These are phyloP conservation scores for Cerceris ruficornis DNA, from an alignment of 2,888 invertebrate genomes.

Conservation along the genomic window DNA sequence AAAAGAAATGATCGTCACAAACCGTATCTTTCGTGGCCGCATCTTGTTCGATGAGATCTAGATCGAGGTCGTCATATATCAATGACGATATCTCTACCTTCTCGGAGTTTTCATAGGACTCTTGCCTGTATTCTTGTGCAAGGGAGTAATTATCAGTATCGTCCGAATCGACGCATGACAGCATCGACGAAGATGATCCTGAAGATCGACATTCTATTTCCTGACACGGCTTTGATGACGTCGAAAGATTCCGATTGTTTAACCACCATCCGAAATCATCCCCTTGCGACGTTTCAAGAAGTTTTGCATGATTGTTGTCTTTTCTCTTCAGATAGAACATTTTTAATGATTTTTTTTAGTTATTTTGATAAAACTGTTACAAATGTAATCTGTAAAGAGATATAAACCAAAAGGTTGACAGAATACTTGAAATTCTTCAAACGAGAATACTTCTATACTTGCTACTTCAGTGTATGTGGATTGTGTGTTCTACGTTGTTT, in stretches of 20 bases:
- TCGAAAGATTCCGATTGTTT: slow-evolving; percentile 48
- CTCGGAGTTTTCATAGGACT: slow-evolving; percentile 45
- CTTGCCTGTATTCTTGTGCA: slow-evolving; percentile 47
- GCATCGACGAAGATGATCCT: slow-evolving; percentile 64
- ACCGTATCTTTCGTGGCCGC: slow-evolving; percentile 37
- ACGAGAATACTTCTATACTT: background rate
- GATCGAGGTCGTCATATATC: slow-evolving; percentile 55
- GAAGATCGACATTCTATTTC: slow-evolving; percentile 48
- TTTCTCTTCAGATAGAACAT: slow-evolving; percentile 71
- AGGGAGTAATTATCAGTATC: slow-evolving; percentile 58
- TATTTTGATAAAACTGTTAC: slow-evolving; percentile 15
- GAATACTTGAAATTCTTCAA: background rate
- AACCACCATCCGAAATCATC: slow-evolving; percentile 78
- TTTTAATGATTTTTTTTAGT: background rate
- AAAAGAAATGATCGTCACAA: background rate
- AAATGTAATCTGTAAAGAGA: background rate
- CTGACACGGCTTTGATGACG: slow-evolving; percentile 13
- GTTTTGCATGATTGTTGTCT: slow-evolving; percentile 31
- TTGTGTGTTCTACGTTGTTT: background rate
- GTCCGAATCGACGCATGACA: slow-evolving; percentile 66
- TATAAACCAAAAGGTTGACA: background rate
- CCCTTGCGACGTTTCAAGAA: slow-evolving; percentile 14
- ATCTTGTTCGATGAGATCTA: slow-evolving; percentile 66
- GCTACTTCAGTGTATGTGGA: too few species aligned
- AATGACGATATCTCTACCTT: slow-evolving; percentile 64